Evolutionary conservation across 2,113 vertebrate species (phyloP).

Genomic region (Cacatua alba): DNA sequence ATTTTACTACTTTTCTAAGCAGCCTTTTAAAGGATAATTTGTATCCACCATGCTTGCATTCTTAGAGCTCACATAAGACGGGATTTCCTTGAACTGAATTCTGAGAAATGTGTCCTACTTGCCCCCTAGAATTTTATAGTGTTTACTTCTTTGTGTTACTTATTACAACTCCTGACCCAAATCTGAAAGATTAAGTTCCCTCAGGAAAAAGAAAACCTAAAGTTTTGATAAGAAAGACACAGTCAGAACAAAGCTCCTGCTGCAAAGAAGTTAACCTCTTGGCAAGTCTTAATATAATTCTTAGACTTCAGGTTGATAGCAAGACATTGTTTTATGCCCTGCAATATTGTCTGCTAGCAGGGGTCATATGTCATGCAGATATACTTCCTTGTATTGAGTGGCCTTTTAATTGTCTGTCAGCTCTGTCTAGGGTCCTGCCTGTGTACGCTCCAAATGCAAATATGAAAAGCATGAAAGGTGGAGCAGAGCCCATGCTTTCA

Average conservation of each 20-base stretch:
- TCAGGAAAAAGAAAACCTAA: slow-evolving; percentile 30
- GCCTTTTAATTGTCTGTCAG: slow-evolving; percentile 88
- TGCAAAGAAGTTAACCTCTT: slow-evolving; percentile 66
- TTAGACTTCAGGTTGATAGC: slow-evolving; percentile 80
- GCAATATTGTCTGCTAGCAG: slow-evolving; percentile 76
- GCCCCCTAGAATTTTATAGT: neutral
- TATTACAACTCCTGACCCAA: slow-evolving; percentile 16
- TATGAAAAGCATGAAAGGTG: slow-evolving; percentile 87
- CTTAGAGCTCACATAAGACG: neutral
- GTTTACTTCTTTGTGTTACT: slow-evolving; percentile 49
- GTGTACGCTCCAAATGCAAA: slow-evolving; percentile 82
- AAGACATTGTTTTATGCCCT: slow-evolving; percentile 80
- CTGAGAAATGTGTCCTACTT: neutral
- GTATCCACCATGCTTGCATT: neutral
- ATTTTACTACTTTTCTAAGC: neutral
- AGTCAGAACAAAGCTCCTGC: slow-evolving; percentile 3
- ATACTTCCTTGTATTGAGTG: slow-evolving; percentile 82
- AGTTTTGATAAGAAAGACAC: neutral
- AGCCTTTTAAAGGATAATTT: neutral
- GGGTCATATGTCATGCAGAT: slow-evolving; percentile 84
- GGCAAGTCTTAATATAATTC: slow-evolving; percentile 72
- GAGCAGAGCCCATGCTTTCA: slow-evolving; percentile 84
- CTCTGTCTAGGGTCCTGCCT: slow-evolving; percentile 81
- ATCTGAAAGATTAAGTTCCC: slow-evolving; percentile 44
- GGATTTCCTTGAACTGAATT: neutral